A percentile compares a stretch with the other conserved stretches of the same genome.
Evolutionary conservation across 1,140 invertebrate genomes (phyloP).

Genomic region (Drosophila sturtevanti): DNA sequence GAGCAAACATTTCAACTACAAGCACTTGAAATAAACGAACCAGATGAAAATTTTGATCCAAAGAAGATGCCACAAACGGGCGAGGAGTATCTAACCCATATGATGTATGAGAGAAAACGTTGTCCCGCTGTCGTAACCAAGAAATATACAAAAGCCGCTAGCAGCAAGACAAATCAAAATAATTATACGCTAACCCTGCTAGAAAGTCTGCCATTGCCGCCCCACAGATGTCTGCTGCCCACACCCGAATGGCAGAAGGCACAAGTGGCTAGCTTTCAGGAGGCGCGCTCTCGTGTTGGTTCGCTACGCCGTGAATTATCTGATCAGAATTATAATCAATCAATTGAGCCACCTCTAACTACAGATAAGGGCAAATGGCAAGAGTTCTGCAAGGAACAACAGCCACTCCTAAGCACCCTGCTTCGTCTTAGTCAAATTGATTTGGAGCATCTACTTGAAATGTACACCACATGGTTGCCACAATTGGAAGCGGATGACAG

Average conservation of each 20-base stretch:
- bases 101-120: conserved; percentile 73
- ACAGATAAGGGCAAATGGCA: conserved; percentile 58
- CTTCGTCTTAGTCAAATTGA: conserved; percentile 62
- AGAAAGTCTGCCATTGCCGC: conserved; percentile 33
- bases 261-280: conserved; percentile 56
- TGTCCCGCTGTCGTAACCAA: conserved; percentile 75
- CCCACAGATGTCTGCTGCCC: conserved; percentile 51
- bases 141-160: conserved; percentile 29
- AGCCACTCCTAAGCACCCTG: conserved; percentile 62
- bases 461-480: conserved; percentile 64
- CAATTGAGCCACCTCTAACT: conserved; percentile 60
- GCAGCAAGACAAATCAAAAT: conserved; percentile 12
- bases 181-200: conserved; percentile 22
- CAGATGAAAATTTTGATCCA: conserved; percentile 70
- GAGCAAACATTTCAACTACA: conserved; percentile 72
- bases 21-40: conserved; percentile 71
- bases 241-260: conserved; percentile 68
- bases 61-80: conserved; percentile 58
- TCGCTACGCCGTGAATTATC: conserved; percentile 49
- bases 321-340: conserved; percentile 57
- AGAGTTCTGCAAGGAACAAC: conserved; percentile 58
- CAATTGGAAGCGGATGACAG: conserved; percentile 22
- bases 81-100: conserved; percentile 75
- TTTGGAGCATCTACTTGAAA: conserved; percentile 67
- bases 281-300: conserved; percentile 48